Base-by-base conservation (phyloP, 2,888 invertebrate species). In the Conus canariensis region DNA sequence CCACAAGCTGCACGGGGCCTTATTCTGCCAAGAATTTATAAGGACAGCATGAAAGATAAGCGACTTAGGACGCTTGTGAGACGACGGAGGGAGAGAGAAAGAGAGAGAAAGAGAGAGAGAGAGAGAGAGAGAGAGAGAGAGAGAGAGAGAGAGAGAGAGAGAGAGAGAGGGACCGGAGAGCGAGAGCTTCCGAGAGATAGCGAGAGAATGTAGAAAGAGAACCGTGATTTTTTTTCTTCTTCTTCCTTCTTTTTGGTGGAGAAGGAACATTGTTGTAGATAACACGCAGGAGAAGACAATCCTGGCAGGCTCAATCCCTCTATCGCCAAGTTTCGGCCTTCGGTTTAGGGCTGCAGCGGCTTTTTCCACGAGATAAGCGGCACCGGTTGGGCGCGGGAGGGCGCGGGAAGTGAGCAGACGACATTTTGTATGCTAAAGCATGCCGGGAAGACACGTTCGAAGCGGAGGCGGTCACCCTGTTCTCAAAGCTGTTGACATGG, bases 181-280 rank as follows among this genome's bases (percentile, higher is more conserved):
- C 85, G 25, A 85, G 58, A 59, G 22, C 59, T n/a, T 19, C 22
- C n/a, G 60, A 60, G 64, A 85, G 85, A 86, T 64, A 86, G 59
- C 86, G 64, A 45, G 30, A 16, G 70, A 22, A 22, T 22, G 70
- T 22, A 22, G 70, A 45, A 45, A 86, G 67, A 45, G 30, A 85
- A 86, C 6, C 8, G 30, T 67, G 30, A 30, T 64, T 86, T 64
- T 86, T 67, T 45, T 67, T 85, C n/a, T 85, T n/a, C n/a, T 85
- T 60, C 60, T n/a, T 85, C n/a, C 12, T n/a, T 85, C 60, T 85
- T n/a, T 59, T 9, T 59, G 85, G 85, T 6, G 67, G 22, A 86
- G 86, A 86, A 86, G 86, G 74, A 74, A 87, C 87, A 74, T 87
- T 87, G 87, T 87, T 87, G 74, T 87, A 87, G 87, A 87, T 87